phyloP scores from a whole-genome alignment of 2,797 vertebrate species.

The Anguilla marmorata region DNA sequence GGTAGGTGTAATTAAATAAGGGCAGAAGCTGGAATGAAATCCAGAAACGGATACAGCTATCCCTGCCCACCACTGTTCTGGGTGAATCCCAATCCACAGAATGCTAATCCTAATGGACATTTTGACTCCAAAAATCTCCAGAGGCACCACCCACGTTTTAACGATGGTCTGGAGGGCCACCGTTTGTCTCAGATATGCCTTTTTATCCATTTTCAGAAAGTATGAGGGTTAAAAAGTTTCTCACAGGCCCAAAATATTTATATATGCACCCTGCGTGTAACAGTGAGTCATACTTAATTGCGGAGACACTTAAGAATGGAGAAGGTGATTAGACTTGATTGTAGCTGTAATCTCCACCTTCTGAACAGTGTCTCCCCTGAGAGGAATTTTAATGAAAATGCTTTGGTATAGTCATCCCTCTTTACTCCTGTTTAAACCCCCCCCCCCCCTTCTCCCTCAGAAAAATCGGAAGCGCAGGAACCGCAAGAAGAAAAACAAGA shows the following conservation, averaged over 20 bases:
- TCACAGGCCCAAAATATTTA: neutral
- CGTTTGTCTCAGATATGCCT: neutral
- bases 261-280: neutral
- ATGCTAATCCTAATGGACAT: neutral
- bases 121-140: neutral
- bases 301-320: neutral
- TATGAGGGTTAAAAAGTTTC: neutral
- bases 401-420: neutral
- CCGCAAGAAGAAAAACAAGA: conserved; percentile 86
- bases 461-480: conserved; percentile 87
- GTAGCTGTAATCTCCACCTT: neutral
- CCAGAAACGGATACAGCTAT: too few species aligned
- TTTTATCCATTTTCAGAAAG: neutral
- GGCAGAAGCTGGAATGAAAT: too few species aligned
- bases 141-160: neutral
- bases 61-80: too few species aligned
- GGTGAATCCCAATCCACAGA: neutral
- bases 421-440: neutral
- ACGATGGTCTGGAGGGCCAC: neutral
- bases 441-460: conserved; percentile 51
- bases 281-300: neutral
- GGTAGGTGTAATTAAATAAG: too few species aligned
- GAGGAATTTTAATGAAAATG: neutral
- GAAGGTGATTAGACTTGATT: neutral
- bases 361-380: too few species aligned